These are phyloP conservation scores for Chrysopilus asiliformis DNA, from an alignment of 2,888 invertebrate genomes.

Conservation along the genomic window DNA sequence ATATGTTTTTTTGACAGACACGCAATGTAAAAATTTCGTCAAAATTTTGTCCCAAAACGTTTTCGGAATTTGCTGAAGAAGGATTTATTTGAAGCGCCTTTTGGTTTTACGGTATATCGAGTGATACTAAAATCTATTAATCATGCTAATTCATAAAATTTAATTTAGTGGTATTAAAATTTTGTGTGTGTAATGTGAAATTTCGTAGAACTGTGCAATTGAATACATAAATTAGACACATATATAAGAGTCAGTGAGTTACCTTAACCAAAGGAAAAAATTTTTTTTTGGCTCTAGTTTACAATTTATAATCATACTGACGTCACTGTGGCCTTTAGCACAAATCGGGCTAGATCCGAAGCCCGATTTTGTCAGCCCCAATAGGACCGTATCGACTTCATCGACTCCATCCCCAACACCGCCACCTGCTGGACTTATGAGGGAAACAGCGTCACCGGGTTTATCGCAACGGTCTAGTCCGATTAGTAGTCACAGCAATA, in stretches of 20 bases:
- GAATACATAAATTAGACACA: conserved; percentile 1
- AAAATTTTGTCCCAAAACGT: no score
- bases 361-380: conserved; percentile 23
- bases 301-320: conserved; percentile 27
- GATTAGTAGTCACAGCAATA: conserved; percentile 7
- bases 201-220: not conserved
- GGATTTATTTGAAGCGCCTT: conserved; percentile 15
- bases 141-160: no score
- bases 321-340: conserved; percentile 36
- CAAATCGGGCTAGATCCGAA: conserved; percentile 29
- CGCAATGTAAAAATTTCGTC: no score
- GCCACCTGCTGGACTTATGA: conserved; percentile 18
- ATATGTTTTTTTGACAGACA: no score
- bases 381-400: conserved; percentile 28
- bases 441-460: conserved; percentile 16
- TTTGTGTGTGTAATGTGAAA: not conserved
- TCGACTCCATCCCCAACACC: conserved; percentile 23
- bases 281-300: conserved; percentile 5
- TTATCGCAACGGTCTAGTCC: conserved; percentile 10
- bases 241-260: no score
- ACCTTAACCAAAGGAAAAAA: no score
- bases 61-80: conserved; percentile 33
- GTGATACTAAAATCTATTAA: no score
- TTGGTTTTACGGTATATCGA: conserved; percentile 11
- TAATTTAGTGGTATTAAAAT: no score